phyloP scores from a whole-genome alignment of 2,888 invertebrate genomes.

The Toxonevra muliebris region DNA sequence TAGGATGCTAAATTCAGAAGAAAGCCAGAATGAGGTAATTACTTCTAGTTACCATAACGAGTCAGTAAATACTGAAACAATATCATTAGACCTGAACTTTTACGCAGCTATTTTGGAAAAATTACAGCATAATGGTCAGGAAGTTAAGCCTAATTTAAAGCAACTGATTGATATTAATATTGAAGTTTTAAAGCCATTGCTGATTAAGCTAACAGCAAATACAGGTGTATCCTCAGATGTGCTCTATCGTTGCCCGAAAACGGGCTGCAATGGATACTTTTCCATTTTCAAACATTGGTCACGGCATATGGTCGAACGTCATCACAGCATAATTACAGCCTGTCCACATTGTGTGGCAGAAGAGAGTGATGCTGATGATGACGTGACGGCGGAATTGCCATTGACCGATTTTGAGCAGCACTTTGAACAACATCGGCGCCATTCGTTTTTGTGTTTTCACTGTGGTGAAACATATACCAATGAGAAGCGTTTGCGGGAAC shows the following conservation, averaged over 20 bases:
- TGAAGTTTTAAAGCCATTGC: slow-evolving; percentile 31
- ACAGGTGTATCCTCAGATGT: slow-evolving; percentile 40
- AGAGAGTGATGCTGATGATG: not conserved
- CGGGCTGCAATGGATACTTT: slow-evolving; percentile 43
- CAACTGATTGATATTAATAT: slow-evolving; percentile 31
- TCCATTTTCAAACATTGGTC: slow-evolving; percentile 43
- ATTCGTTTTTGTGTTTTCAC: slow-evolving; percentile 41
- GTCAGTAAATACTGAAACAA: not conserved
- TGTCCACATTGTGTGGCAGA: slow-evolving; percentile 41
- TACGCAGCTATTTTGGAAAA: not conserved
- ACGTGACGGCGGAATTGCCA: slow-evolving; percentile 19
- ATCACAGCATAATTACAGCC: slow-evolving; percentile 33
- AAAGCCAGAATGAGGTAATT: no score
- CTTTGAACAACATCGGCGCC: slow-evolving; percentile 40
- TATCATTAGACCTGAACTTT: not conserved
- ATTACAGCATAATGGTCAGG: not conserved
- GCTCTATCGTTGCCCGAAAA: slow-evolving; percentile 42
- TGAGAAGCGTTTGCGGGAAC: slow-evolving; percentile 20
- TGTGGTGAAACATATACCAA: slow-evolving; percentile 35
- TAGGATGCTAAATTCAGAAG: no score
- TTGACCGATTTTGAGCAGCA: slow-evolving; percentile 36
- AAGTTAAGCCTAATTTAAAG: slow-evolving; percentile 33
- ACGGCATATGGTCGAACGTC: slow-evolving; percentile 42
- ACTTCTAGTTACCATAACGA: not conserved
- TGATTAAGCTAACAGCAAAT: slow-evolving; percentile 36